These are phyloP conservation scores for Microplitis manilae DNA, from an alignment of 2,888 invertebrate genomes.

Conservation along the genomic window DNA sequence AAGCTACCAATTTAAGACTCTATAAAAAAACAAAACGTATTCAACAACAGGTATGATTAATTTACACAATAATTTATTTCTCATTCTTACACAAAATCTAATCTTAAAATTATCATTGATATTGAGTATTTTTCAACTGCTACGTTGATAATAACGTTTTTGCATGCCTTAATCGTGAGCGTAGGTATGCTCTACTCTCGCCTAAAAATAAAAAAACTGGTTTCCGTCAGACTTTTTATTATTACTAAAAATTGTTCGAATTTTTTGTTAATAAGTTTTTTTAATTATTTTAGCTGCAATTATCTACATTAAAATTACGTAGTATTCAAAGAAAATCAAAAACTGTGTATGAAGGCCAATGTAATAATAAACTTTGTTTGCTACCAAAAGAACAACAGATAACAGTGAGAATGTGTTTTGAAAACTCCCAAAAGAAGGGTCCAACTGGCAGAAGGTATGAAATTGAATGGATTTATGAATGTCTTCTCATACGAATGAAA, in stretches of 20 bases:
- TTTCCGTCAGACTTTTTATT: too few relatives aligned
- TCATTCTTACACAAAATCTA: neutral
- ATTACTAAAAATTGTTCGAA: neutral
- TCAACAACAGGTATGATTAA: constrained; percentile 5
- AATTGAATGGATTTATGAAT: constrained; percentile 5
- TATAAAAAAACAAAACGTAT: constrained; percentile 15
- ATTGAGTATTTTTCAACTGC: neutral
- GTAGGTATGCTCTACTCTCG: too few relatives aligned
- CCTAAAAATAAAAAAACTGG: too few relatives aligned
- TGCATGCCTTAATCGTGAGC: too few relatives aligned
- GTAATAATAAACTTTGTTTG: neutral
- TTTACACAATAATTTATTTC: neutral
- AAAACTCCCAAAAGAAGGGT: neutral
- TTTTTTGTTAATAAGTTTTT: neutral
- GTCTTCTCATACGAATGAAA: constrained; percentile 9
- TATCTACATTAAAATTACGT: constrained; percentile 6
- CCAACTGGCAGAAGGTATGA: neutral
- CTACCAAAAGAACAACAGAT: constrained; percentile 8
- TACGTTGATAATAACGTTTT: neutral
- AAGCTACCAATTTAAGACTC: neutral
- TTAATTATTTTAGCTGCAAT: neutral
- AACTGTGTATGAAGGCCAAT: constrained; percentile 4
- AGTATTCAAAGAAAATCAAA: neutral
- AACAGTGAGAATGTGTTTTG: neutral
- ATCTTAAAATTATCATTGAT: neutral